Conservation (phyloP, 2,113 vertebrate genomes). For the Brienomyrus longianalis region DNA sequence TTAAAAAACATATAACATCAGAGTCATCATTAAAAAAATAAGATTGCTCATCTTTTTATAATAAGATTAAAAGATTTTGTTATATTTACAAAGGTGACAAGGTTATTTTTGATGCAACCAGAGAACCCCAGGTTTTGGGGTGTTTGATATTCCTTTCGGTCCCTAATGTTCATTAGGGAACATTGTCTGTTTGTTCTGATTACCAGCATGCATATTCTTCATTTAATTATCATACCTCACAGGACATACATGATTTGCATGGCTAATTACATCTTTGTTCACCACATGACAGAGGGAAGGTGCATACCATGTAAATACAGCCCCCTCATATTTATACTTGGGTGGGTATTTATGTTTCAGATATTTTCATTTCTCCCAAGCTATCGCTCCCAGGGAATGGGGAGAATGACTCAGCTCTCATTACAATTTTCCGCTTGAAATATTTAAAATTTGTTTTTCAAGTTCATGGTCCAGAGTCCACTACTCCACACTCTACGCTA, state of each 20-base stretch:
- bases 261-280: slow-evolving; percentile 32
- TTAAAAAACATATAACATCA: background rate
- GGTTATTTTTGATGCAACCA: background rate
- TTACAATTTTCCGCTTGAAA: background rate
- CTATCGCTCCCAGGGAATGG: background rate
- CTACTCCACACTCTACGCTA: background rate
- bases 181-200: slow-evolving; percentile 21
- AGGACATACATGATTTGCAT: slow-evolving; percentile 31
- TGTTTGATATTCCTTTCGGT: slow-evolving; percentile 18
- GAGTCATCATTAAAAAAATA: background rate
- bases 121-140: slow-evolving; percentile 2
- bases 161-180: slow-evolving; percentile 5
- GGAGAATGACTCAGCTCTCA: background rate
- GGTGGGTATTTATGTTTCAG: background rate
- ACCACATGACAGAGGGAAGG: slow-evolving; percentile 4
- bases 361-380: slow-evolving; percentile 12
- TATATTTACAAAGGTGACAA: background rate
- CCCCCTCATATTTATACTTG: slow-evolving; percentile 18
- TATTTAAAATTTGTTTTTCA: background rate
- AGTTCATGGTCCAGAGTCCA: background rate
- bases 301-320: slow-evolving; percentile 21
- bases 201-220: slow-evolving; percentile 19
- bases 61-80: background rate
- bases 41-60: background rate
- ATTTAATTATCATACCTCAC: slow-evolving; percentile 30